Conservation (phyloP, 2,888 invertebrate genomes). For the Rotaria sp. region DNA sequence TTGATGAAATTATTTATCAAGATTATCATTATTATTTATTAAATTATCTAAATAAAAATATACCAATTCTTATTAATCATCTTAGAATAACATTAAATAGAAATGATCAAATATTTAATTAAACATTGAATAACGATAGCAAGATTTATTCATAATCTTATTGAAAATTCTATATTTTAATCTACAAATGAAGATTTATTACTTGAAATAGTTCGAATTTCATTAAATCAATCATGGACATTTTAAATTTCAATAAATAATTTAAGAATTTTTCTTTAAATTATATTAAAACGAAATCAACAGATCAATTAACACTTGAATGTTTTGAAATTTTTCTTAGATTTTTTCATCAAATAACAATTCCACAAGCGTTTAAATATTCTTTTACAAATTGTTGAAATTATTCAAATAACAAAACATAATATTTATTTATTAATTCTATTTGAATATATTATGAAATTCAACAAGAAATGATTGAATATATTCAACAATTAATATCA, state of each 20-base stretch:
- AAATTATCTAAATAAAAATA: not conserved
- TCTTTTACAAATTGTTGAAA: not conserved
- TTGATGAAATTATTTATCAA: not conserved
- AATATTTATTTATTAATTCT: not conserved
- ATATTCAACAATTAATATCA: not conserved
- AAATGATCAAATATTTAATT: not conserved
- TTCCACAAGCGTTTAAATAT: not conserved
- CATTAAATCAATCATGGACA: not conserved
- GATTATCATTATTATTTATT: not conserved
- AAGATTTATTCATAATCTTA: not conserved
- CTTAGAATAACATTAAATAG: not conserved
- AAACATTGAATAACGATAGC: not conserved
- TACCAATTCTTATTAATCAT: not conserved
- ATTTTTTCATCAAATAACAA: constrained; percentile 14
- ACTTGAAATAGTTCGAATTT: not conserved
- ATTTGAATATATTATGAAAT: constrained; percentile 18
- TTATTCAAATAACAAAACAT: not conserved
- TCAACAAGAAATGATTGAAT: not conserved
- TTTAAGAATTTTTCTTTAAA: not conserved
- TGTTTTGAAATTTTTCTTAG: not conserved
- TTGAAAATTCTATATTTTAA: not conserved
- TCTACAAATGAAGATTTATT: not conserved
- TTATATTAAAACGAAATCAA: not conserved
- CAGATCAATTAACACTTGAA: not conserved
- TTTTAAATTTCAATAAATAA: not conserved